Evolutionary conservation across 1,140 invertebrate species (phyloP).

Genomic region (Zophobas morio): DNA sequence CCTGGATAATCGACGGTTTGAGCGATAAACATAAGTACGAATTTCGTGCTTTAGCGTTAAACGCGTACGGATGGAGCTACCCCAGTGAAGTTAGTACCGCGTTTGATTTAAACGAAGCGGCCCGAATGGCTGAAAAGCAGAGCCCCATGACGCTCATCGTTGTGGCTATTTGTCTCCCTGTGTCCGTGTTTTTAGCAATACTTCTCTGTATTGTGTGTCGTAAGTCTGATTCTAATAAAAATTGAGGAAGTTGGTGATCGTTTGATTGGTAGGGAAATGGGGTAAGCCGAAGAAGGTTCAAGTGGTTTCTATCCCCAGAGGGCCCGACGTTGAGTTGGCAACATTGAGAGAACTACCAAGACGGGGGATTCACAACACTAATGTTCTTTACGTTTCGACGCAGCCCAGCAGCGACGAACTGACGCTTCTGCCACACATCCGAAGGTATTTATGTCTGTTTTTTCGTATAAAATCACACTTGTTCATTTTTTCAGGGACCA

Average conservation of each 20-base stretch:
- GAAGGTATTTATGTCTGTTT: slow-evolving; percentile 68
- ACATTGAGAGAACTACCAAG: slow-evolving; percentile 87
- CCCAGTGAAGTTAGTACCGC: slow-evolving; percentile 73
- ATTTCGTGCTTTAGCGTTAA: slow-evolving; percentile 85
- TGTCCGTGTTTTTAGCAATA: slow-evolving; percentile 68
- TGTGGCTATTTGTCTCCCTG: slow-evolving; percentile 73
- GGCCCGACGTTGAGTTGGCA: slow-evolving; percentile 88
- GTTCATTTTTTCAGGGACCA: slow-evolving; percentile 67
- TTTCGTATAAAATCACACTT: slow-evolving; percentile 36
- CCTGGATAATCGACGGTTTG: slow-evolving; percentile 84
- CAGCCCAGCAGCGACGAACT: slow-evolving; percentile 74
- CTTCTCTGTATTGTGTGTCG: slow-evolving; percentile 68
- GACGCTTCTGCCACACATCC: slow-evolving; percentile 86
- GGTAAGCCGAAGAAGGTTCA: slow-evolving; percentile 55
- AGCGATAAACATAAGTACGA: slow-evolving; percentile 74
- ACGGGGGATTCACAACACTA: slow-evolving; percentile 81
- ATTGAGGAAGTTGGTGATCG: not conserved
- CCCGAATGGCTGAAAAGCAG: slow-evolving; percentile 73
- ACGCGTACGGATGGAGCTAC: slow-evolving; percentile 86
- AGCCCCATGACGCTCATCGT: slow-evolving; percentile 72
- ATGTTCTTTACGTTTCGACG: slow-evolving; percentile 82
- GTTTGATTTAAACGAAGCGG: slow-evolving; percentile 71
- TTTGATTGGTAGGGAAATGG: slow-evolving; percentile 18
- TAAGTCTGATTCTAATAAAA: slow-evolving; percentile 63
- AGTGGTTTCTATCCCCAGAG: slow-evolving; percentile 62